phyloP scores from a whole-genome alignment of 2,113 vertebrate species.

The Archilochus colubris region DNA sequence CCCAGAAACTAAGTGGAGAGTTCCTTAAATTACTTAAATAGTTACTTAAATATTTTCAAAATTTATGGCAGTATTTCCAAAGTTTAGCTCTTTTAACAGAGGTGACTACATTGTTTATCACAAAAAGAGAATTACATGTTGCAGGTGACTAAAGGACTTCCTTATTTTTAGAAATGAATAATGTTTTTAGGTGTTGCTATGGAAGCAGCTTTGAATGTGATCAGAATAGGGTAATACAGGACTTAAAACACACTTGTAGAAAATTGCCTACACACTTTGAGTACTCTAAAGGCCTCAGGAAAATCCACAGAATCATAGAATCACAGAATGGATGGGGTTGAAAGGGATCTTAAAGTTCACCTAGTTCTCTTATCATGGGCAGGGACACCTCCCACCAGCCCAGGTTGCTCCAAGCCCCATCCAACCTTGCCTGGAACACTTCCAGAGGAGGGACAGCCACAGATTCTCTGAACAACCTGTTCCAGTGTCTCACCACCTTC shows the following conservation, averaged over 20 bases:
- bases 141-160: background rate
- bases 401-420: too few species aligned
- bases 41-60: background rate
- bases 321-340: too few species aligned
- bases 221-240: background rate
- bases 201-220: slow-evolving; percentile 36
- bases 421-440: too few species aligned
- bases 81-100: background rate
- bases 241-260: background rate
- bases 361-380: too few species aligned
- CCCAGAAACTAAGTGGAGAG: background rate
- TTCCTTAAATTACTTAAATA: background rate
- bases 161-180: slow-evolving; percentile 47
- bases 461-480: too few species aligned
- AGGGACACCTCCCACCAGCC: too few species aligned
- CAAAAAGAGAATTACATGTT: background rate
- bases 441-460: too few species aligned
- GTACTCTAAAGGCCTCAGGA: background rate
- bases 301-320: background rate
- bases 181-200: slow-evolving; percentile 57
- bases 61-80: background rate
- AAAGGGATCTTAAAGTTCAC: too few species aligned
- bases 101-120: background rate
- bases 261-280: background rate
- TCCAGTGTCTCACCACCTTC: too few species aligned